Evolutionary conservation across 2,797 vertebrate species (phyloP), one percentile per base, ranked within the genome.

Genomic region (Acanthopagrus latus): DNA sequence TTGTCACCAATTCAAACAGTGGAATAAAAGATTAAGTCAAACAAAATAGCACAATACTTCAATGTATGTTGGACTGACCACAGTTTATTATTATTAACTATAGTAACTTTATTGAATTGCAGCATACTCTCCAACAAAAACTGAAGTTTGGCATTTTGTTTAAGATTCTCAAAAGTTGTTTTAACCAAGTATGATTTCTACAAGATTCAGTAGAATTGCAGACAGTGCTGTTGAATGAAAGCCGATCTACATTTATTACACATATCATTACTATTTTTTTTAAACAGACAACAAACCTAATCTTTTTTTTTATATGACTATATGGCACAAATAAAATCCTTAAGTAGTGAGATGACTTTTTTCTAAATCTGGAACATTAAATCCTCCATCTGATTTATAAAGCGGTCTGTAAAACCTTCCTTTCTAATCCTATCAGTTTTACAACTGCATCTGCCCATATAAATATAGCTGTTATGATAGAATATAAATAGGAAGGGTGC

Each of bases 281-380:
- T 38, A 38, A 38, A 17, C 20, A 56, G 25, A 9, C 9, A 52
- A 66, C 20, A 64, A 47, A 63, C 4, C 33, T 38, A 0, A 18
- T 14, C n/a, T n/a, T 6, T 4, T 14, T 56, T 29, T 27, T 48
- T 5, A 13, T 48, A 0, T 20, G 6, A 70, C 52, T 43, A n/a
- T 2, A 16, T 0, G 21, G 38, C 7, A 54, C 14, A 71, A 52
- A 55, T 21, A 64, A 63, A 72, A 51, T 27, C 21, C 11, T 25
- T 60, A 16, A 4, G 12, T n/a, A 13, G 20, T 9, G n/a, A 59
- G 21, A 25, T 60, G 29, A 57, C 16, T 27, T 16, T 7, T 20
- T 43, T 54, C 14, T 43, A 46, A 46, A 68, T 56, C 25, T 56
- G 41, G 43, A 60, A 41, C 56, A 43, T 51, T 13, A 59, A 60